These are phyloP conservation scores for Nomada hirtipes DNA, from an alignment of 2,888 invertebrate species.

Conservation along the genomic window DNA sequence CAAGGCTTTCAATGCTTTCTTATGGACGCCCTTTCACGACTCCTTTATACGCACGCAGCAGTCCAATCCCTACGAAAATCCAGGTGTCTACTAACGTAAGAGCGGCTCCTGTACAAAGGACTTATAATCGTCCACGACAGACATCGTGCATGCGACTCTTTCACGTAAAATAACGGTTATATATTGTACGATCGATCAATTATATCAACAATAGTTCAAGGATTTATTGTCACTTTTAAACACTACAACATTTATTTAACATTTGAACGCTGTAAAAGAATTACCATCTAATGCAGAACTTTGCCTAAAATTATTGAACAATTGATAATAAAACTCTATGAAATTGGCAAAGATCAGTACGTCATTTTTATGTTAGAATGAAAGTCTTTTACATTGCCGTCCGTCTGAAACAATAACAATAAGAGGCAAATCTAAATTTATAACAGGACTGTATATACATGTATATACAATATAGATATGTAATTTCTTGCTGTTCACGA, in stretches of 20 bases:
- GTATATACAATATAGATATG: neutral
- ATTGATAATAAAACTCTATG: no score
- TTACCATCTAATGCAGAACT: no score
- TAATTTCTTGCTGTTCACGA: neutral
- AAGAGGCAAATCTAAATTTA: no score
- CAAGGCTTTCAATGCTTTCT: conserved; percentile 66
- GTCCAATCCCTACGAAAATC: conserved; percentile 26
- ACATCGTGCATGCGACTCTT: neutral
- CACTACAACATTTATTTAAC: no score
- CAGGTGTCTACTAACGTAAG: conserved; percentile 38
- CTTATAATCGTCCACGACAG: neutral
- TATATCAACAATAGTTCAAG: no score
- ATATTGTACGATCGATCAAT: neutral
- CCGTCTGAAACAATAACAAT: no score
- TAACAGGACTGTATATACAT: neutral
- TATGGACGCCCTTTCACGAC: conserved; percentile 64
- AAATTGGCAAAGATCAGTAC: no score
- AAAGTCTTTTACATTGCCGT: no score
- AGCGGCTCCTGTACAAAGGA: neutral
- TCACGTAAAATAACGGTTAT: neutral
- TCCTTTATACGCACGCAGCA: conserved; percentile 21
- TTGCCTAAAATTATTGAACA: no score
- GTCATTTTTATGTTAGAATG: no score
- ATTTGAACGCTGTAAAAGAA: no score
- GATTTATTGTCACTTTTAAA: no score